Evolutionary conservation across 2,888 invertebrate genomes (phyloP).

Genomic region (Diaperis boleti): DNA sequence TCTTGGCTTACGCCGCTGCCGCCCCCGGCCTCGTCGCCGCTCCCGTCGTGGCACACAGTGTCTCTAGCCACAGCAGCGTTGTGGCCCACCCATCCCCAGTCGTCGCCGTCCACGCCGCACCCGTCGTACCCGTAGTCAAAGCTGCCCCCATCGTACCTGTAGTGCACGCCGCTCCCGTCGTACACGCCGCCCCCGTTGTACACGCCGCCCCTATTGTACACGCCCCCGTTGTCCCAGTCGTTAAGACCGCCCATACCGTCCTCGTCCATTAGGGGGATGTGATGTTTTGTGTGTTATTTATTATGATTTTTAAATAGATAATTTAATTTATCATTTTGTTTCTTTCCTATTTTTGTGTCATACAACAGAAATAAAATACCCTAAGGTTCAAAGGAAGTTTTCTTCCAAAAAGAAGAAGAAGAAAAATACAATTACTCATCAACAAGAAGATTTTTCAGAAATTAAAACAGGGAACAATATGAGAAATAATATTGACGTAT

Average conservation of each 20-base stretch:
- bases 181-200: conserved; percentile 50
- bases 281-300: neutral
- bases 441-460: too few relatives aligned
- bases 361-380: too few relatives aligned
- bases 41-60: conserved; percentile 47
- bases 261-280: neutral
- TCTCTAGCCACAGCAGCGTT: conserved; percentile 37
- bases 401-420: too few relatives aligned
- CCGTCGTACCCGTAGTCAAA: conserved; percentile 48
- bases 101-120: conserved; percentile 54
- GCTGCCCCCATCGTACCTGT: conserved; percentile 51
- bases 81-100: conserved; percentile 41
- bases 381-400: too few relatives aligned
- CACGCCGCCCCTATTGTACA: conserved; percentile 50
- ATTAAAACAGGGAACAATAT: too few relatives aligned
- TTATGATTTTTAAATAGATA: neutral
- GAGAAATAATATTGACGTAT: too few relatives aligned
- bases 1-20: conserved; percentile 67
- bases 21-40: conserved; percentile 47
- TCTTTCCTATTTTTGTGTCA: too few relatives aligned
- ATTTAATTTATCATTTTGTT: too few relatives aligned
- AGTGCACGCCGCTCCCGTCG: conserved; percentile 51
- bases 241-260: conserved; percentile 45
- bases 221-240: conserved; percentile 51
- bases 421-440: too few relatives aligned